Conservation (phyloP, 1,140 invertebrate genomes). For the Leptinotarsa lineolata region DNA sequence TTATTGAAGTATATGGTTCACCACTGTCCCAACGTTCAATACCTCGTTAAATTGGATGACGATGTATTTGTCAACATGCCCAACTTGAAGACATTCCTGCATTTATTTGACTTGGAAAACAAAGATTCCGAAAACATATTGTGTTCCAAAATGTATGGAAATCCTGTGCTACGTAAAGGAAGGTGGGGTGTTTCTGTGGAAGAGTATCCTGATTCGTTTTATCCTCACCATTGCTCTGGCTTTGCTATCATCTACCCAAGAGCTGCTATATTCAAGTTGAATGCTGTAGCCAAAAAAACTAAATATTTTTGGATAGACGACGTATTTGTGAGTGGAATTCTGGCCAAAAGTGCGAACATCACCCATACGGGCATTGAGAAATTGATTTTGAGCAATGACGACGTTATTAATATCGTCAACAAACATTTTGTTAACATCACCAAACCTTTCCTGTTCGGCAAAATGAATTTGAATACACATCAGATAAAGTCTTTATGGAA, state of each 20-base stretch:
- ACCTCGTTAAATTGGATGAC: conserved; percentile 77
- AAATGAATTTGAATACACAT: conserved; percentile 34
- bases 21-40: conserved; percentile 69
- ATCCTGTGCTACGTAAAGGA: conserved; percentile 63
- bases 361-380: conserved; percentile 56
- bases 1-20: conserved; percentile 77
- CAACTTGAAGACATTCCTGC: conserved; percentile 67
- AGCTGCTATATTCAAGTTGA: conserved; percentile 62
- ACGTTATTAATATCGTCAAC: conserved; percentile 22
- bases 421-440: conserved; percentile 12
- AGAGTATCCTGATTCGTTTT: conserved; percentile 68
- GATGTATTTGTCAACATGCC: conserved; percentile 77
- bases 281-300: conserved; percentile 33
- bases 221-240: conserved; percentile 71
- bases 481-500: conserved; percentile 42
- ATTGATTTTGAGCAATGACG: conserved; percentile 44
- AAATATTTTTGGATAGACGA: conserved; percentile 76
- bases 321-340: conserved; percentile 76
- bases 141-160: conserved; percentile 59
- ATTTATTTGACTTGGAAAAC: conserved; percentile 58
- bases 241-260: conserved; percentile 73
- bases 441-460: conserved; percentile 41
- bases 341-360: conserved; percentile 65
- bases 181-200: conserved; percentile 76
- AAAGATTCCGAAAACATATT: conserved; percentile 62